phyloP scores from a whole-genome alignment of 92 coral and sea anemone species.

The Hydrozoanthus gracilis region DNA sequence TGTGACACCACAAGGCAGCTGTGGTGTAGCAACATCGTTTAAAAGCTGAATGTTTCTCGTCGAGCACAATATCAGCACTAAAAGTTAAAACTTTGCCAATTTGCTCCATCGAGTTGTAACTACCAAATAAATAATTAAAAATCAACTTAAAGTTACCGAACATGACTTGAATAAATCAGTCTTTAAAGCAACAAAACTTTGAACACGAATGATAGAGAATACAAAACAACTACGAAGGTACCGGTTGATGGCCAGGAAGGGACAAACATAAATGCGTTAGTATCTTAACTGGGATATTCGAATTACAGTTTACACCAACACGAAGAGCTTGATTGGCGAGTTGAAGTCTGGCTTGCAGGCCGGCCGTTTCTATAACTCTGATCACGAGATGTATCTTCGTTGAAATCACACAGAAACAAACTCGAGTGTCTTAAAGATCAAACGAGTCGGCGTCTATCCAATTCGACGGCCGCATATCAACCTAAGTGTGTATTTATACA shows the following conservation, averaged over 20 bases:
- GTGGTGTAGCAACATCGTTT: too few species aligned
- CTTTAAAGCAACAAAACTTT: too few species aligned
- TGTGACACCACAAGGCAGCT: too few species aligned
- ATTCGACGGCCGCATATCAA: neutral
- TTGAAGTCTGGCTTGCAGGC: neutral
- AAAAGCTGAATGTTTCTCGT: too few species aligned
- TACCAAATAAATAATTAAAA: neutral
- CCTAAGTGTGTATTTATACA: slow-evolving; percentile 3
- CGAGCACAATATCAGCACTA: neutral
- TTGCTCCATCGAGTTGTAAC: neutral
- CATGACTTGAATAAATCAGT: too few species aligned
- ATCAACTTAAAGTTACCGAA: neutral
- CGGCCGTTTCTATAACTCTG: neutral
- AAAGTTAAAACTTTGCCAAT: neutral
- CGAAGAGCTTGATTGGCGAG: slow-evolving; percentile 1
- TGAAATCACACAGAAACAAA: neutral
- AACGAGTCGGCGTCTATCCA: neutral
- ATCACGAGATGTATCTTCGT: neutral
- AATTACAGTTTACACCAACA: slow-evolving; percentile 8
- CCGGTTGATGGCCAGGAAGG: neutral
- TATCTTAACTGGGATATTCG: slow-evolving; percentile 8
- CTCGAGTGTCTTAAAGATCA: neutral
- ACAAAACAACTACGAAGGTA: too few species aligned
- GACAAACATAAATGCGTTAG: neutral
- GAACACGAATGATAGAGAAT: too few species aligned